Base-by-base conservation (phyloP, 2,888 invertebrate genomes). In the Epinotia nisella region DNA sequence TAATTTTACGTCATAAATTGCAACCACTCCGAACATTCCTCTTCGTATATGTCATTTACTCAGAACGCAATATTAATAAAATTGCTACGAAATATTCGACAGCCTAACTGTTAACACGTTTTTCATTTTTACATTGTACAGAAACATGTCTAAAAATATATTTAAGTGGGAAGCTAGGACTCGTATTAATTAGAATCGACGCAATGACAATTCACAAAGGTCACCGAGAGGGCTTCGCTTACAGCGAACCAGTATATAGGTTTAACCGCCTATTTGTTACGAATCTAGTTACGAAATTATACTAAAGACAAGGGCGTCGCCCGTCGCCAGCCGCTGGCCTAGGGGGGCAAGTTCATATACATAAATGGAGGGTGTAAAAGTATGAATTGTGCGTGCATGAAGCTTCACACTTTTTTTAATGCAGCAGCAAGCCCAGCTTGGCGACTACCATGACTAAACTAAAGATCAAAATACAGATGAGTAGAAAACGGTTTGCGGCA, bases 121-220 rank as follows among this genome's bases (percentile, higher is more conserved):
- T 41, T 61, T 13, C 41, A 41, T 17, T 39, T 61, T 21, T 11
- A 10, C n/a, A 3, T 45, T 62, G 45, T 15, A 2, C 45, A 49
- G 1, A 62, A 45, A 21, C 51, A 35, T 35, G 15, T 19, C 3
- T 1, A 21, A 29, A 67, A 59, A 61, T n/a, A 61, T 59, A 17
- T 45, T 61, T 21, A 9, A 53, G 53, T 51, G 51, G 51, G 1
- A 39, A 60, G 21, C 21, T 35, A 64, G 35, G 21, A 45, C 19
- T 56, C 55, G 56, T 49, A 69, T 60, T 69, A 53, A 69, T 69
- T 53, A 53, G 35, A 60, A 69, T 60, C 39, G 60, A 21, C 7
- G 49, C 49, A n/a, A n/a, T n/a, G 49, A 49, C n/a, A n/a, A n/a
- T 49, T 49, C n/a, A 13, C 5, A n/a, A n/a, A 7, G 49, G n/a